Base-by-base conservation (phyloP, 35 echinoderm and acorn worm species). In the Apostichopus californicus region DNA sequence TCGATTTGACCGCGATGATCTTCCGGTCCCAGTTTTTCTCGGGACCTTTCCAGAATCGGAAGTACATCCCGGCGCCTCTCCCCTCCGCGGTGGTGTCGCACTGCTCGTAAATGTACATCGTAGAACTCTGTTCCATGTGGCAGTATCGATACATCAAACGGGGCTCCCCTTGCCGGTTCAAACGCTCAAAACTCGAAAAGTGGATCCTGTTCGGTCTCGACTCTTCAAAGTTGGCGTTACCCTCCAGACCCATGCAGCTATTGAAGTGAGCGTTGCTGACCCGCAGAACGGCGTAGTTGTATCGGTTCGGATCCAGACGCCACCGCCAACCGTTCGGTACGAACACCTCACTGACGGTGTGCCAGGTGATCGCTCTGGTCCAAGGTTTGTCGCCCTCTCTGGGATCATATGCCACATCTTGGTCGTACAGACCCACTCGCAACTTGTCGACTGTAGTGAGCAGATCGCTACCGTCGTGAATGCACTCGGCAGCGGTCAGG, bases 401-500 rank as follows among this genome's bases (percentile, higher is more conserved):
- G 0, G 56, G 57, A 25, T 85, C 83, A 13, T 89, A 54, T 4
- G 55, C 9, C 2, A 28, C 79, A 53, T 56, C 17, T 17, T 84
- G 91, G 6, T 80, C 17, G 52, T 66, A 58, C 21, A 92, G 56
- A 3, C 90, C 94, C 52, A 95, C 83, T 11, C 70, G 61, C 12
- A 95, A 18, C 4, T 87, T 92, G 14, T 95, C 90, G 1, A 90
- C 72, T 1, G 77, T 87, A 7, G 21, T 86, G 0, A 89, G 78
- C 28, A 92, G 73, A 5, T 58, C 60, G 9, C 60, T 57, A 1
- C 94, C 94, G 55, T 95, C 83, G 55, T 95, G 94, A 22, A 95
- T 87, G 46, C 94, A 95, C 23, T 95, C 90, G 18, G 94, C 94
- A 20, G 94, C 90, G 1, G 94, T 95, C 68, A 95, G 60, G 52